Conservation (phyloP, 2,888 invertebrate genomes). For the Aradus depressus region DNA sequence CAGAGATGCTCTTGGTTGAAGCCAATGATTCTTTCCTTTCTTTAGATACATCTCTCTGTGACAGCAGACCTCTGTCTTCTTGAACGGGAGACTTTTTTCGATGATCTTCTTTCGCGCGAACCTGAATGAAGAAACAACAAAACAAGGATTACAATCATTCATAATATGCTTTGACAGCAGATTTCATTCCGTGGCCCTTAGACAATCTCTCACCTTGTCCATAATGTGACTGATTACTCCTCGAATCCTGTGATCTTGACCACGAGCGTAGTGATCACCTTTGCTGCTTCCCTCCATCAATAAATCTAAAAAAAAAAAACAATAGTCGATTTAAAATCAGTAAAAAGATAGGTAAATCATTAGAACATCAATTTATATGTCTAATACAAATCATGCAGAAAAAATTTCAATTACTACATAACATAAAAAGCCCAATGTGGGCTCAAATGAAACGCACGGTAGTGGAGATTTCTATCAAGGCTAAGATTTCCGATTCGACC, state of each 20-base stretch:
- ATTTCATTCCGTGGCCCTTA: neutral
- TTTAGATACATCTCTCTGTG: slow-evolving; percentile 18
- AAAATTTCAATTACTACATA: no score
- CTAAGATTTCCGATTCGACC: no score
- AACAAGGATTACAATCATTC: neutral
- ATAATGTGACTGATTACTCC: slow-evolving; percentile 37
- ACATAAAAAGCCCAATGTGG: no score
- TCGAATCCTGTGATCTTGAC: slow-evolving; percentile 27
- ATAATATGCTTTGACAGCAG: neutral
- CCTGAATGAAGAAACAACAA: slow-evolving; percentile 25
- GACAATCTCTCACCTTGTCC: slow-evolving; percentile 34
- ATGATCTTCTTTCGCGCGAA: slow-evolving; percentile 34
- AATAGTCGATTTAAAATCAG: no score
- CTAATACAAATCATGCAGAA: no score
- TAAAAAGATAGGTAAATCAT: no score
- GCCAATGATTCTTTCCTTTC: slow-evolving; percentile 24
- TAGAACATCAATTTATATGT: no score
- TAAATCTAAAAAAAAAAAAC: slow-evolving; percentile 11
- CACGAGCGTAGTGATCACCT: slow-evolving; percentile 22
- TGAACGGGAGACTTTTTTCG: slow-evolving; percentile 34
- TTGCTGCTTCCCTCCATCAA: slow-evolving; percentile 12
- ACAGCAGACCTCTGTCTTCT: slow-evolving; percentile 28
- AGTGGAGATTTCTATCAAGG: no score
- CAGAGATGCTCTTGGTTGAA: slow-evolving; percentile 12
- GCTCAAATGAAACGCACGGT: no score